Base-by-base conservation (phyloP, 2,113 vertebrate genomes). In the Capreolus pygargus region DNA sequence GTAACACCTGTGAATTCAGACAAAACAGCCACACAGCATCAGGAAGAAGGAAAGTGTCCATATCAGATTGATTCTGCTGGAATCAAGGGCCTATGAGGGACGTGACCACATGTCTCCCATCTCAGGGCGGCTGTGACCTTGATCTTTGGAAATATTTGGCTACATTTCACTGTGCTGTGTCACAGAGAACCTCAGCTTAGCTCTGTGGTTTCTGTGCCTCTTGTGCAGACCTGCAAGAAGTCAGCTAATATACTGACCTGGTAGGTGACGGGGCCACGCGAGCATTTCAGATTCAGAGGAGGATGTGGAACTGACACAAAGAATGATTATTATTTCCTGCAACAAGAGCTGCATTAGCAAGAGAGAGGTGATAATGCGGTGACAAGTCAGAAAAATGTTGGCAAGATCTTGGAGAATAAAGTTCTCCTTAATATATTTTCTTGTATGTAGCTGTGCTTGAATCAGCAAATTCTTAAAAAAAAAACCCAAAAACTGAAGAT, bases 301-400 rank as follows among this genome's bases (percentile, higher is more conserved):
- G 47, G 91, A 84, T 30, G 19, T 9, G 13, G 76, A 15, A 58
- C 25, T 79, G 89, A 91, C 78, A 94, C 79, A 50, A 81, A 96
- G 61, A 96, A 92, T 91, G 81, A 92, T 82, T 23, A 90, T 82
- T n/a, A 94, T 89, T 97, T 97, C 76, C 86, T 96, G 92, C 85
- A 64, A 67, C 85, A 76, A 97, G 92, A 96, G n/a, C 45, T 78
- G n/a, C 23, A 74, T 94, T 93, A 79, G 27, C 17, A 61, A 89
- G 39, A 97, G n/a, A 52, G 45, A 89, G n/a, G 67, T 58, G 78
- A 88, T 91, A 94, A 86, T 23, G 39, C 15, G 47, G 78, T 94
- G 83, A 86, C 1, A 0, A 67, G 84, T 89, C 82, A 94, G 93
- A 82, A 95, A 94, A 91, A 89, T n/a, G 25, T 27, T 92, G n/a